phyloP scores from a whole-genome alignment of 2,888 invertebrate genomes.

The Oscheius sp. region DNA sequence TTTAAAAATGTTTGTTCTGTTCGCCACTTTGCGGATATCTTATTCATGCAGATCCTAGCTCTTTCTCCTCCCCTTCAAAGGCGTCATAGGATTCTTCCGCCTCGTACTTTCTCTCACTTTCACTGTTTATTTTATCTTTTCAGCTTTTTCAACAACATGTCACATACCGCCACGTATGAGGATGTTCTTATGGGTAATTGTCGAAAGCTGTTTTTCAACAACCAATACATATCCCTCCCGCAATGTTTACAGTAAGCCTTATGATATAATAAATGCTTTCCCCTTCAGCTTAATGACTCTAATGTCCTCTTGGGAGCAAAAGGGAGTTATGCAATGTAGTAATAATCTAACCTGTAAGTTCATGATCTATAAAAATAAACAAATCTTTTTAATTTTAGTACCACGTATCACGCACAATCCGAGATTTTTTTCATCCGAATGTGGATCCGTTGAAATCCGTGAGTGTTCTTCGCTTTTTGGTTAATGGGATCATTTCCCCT shows the following conservation, averaged over 20 bases:
- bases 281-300: constrained; percentile 12
- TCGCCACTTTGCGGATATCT: constrained; percentile 11
- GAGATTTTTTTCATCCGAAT: constrained; percentile 37
- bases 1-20: constrained; percentile 21
- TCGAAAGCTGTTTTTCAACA: background rate
- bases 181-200: background rate
- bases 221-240: background rate
- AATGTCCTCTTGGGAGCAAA: constrained; percentile 6
- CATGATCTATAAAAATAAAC: background rate
- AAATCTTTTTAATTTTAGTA: constrained; percentile 17
- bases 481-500: constrained; percentile 7
- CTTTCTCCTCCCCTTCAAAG: constrained; percentile 16
- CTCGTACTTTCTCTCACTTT: background rate
- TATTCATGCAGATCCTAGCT: constrained; percentile 24
- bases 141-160: constrained; percentile 11
- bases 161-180: background rate
- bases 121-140: too few relatives aligned
- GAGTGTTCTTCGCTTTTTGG: constrained; percentile 6
- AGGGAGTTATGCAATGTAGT: constrained; percentile 10
- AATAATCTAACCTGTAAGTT: constrained; percentile 15
- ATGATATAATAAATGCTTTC: background rate
- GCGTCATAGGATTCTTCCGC: constrained; percentile 11
- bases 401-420: constrained; percentile 19
- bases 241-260: constrained; percentile 16
- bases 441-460: constrained; percentile 43